These are phyloP conservation scores for Rhagoletis zephyria DNA, from an alignment of 1,140 invertebrate genomes.

Conservation along the genomic window DNA sequence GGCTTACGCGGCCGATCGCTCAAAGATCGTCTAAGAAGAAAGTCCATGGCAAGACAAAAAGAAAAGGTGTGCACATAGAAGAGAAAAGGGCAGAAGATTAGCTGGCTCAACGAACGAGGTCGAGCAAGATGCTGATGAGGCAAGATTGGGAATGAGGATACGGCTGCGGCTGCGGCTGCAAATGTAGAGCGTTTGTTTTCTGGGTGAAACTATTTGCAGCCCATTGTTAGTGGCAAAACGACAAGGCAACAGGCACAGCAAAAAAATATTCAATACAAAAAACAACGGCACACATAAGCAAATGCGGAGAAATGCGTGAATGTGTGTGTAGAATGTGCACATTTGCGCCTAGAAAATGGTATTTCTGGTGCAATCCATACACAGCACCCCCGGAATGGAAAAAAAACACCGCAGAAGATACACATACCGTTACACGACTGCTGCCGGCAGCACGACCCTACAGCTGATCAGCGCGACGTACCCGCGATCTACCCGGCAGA, in stretches of 20 bases:
- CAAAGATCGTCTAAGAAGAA: constrained; percentile 33
- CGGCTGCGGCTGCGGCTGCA: background rate
- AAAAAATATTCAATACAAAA: constrained; percentile 15
- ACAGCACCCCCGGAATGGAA: constrained; percentile 64
- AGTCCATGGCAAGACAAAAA: constrained; percentile 17
- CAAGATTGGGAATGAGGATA: constrained; percentile 23
- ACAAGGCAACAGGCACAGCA: constrained; percentile 54
- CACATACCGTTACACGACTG: constrained; percentile 31
- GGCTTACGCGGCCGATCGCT: constrained; percentile 19
- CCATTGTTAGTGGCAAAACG: constrained; percentile 52
- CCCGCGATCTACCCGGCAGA: background rate
- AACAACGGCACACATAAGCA: constrained; percentile 57
- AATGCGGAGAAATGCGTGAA: background rate
- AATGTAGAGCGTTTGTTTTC: constrained; percentile 46
- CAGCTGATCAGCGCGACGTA: background rate
- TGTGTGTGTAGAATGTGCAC: background rate
- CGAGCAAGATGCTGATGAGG: background rate
- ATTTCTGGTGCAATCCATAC: constrained; percentile 71
- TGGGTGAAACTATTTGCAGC: constrained; percentile 56
- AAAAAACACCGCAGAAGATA: background rate
- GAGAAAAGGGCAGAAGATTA: constrained; percentile 52
- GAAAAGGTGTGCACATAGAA: constrained; percentile 52
- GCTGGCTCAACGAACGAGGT: constrained; percentile 34
- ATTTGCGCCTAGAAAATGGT: background rate
- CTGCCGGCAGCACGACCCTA: background rate